Evolutionary conservation across 2,797 vertebrate genomes (phyloP).

Genomic region (Apogon talboti): DNA sequence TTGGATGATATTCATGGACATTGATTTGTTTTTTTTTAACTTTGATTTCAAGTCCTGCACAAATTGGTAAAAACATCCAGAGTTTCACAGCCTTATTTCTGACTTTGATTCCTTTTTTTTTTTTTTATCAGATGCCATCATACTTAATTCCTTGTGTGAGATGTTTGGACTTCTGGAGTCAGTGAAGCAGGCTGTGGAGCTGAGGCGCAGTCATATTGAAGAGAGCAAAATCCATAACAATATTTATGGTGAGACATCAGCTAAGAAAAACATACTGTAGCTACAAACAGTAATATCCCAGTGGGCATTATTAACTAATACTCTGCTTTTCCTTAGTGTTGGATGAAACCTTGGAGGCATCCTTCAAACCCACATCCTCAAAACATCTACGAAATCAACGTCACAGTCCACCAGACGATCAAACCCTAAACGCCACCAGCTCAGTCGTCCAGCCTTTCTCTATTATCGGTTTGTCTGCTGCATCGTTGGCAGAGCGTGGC

Average conservation of each 20-base stretch:
- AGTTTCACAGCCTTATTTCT: neutral
- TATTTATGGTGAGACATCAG: constrained; percentile 81
- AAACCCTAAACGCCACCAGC: constrained; percentile 78
- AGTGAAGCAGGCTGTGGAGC: constrained; percentile 90
- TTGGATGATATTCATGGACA: constrained; percentile 15
- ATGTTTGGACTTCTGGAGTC: constrained; percentile 94
- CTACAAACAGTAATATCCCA: neutral
- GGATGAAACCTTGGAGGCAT: constrained; percentile 85
- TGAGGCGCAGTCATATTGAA: constrained; percentile 85
- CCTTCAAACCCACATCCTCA: constrained; percentile 70
- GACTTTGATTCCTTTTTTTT: constrained; percentile 24
- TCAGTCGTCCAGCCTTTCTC: constrained; percentile 86
- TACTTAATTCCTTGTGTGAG: constrained; percentile 91
- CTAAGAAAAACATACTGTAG: neutral
- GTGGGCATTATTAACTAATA: neutral
- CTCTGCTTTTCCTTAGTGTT: constrained; percentile 76
- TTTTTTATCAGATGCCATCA: constrained; percentile 86
- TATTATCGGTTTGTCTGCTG: constrained; percentile 83
- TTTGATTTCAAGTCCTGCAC: constrained; percentile 12
- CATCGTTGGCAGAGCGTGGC: constrained; percentile 83
- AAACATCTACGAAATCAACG: constrained; percentile 87
- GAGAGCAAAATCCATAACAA: constrained; percentile 85
- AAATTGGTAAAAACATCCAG: neutral
- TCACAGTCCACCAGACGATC: constrained; percentile 80
- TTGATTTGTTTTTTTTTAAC: constrained; percentile 12